phyloP scores from a whole-genome alignment of 2,888 invertebrate species.

The Venustoraphidia nigricollis region DNA sequence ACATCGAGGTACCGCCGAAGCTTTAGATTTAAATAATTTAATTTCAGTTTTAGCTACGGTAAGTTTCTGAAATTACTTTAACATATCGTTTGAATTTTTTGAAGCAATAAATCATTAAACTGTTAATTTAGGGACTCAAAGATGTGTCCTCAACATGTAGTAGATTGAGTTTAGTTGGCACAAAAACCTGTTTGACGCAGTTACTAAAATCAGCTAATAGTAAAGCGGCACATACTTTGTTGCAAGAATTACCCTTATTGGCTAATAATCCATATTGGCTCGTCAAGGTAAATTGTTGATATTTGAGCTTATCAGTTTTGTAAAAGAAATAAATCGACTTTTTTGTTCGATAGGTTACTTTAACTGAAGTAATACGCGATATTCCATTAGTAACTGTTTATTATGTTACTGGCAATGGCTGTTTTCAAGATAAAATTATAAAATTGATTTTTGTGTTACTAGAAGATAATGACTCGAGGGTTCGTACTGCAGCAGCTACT shows the following conservation, averaged over 20 bases:
- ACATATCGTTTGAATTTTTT: background rate
- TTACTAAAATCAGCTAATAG: conserved; percentile 47
- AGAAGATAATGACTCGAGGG: conserved; percentile 61
- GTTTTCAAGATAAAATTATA: conserved; percentile 42
- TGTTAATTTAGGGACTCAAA: conserved; percentile 42
- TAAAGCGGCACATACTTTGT: conserved; percentile 34
- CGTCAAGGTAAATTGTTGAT: conserved; percentile 45
- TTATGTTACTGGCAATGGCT: conserved; percentile 31
- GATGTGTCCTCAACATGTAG: conserved; percentile 64
- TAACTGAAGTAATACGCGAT: conserved; percentile 43
- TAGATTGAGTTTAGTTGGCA: conserved; percentile 49
- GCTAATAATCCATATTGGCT: conserved; percentile 71
- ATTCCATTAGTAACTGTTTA: conserved; percentile 41
- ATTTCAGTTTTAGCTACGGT: conserved; percentile 40
- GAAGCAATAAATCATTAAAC: conserved; percentile 2
- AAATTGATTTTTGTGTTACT: conserved; percentile 48
- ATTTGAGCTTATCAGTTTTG: conserved; percentile 12
- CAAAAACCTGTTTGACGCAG: conserved; percentile 39
- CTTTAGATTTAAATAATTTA: conserved; percentile 31
- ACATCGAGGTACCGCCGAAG: conserved; percentile 27
- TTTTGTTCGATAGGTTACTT: conserved; percentile 33
- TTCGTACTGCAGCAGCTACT: conserved; percentile 52
- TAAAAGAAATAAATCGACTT: conserved; percentile 7
- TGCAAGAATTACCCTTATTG: conserved; percentile 46
- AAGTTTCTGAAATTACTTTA: conserved; percentile 11